phyloP scores from a whole-genome alignment of 2,797 vertebrate genomes.

The Mus minutoides region DNA sequence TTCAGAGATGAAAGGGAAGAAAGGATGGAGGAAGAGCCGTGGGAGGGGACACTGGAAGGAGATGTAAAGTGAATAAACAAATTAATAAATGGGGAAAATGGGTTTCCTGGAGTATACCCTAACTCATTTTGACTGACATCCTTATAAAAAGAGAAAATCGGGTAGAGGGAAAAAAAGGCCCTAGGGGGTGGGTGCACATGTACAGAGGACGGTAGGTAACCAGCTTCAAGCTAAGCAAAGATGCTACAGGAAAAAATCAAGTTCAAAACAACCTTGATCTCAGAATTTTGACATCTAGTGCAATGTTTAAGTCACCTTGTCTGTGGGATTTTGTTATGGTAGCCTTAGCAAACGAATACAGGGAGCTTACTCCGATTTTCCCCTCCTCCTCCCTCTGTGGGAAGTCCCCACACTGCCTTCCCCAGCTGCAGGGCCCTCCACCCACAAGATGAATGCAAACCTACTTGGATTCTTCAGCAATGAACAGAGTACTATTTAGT shows the following conservation, averaged over 20 bases:
- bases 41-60: not conserved
- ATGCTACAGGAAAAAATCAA: not conserved
- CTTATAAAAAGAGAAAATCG: not conserved
- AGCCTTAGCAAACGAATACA: not conserved
- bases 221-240: not conserved
- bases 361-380: not conserved
- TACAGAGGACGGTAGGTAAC: not conserved
- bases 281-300: not conserved
- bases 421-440: not conserved
- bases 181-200: too few relatives aligned
- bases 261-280: not conserved
- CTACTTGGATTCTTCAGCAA: not conserved
- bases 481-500: not conserved
- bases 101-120: not conserved
- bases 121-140: not conserved
- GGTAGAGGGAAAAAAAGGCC: not conserved
- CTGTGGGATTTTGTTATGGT: not conserved
- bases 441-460: not conserved
- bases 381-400: not conserved
- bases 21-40: not conserved
- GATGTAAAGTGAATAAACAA: not conserved
- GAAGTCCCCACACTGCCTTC: slow-evolving; percentile 13
- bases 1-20: not conserved
- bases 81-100: not conserved
- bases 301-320: not conserved